Evolutionary conservation across 2,113 vertebrate genomes (phyloP).

Genomic region (Pangasianodon gigas): DNA sequence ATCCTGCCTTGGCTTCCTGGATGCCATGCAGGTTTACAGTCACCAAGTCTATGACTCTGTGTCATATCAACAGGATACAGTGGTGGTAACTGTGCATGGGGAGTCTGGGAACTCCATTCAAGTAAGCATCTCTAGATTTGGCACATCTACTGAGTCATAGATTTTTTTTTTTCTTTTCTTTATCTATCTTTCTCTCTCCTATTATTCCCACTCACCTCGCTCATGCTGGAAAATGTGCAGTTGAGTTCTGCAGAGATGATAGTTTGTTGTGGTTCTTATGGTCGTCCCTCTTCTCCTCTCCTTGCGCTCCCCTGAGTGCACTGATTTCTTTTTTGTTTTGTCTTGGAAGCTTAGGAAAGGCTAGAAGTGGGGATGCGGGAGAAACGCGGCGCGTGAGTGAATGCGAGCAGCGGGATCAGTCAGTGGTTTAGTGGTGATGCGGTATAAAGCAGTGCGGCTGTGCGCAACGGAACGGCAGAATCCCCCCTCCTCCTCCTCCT

Average conservation of each 20-base stretch:
- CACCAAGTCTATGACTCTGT: background rate
- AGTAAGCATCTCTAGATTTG: background rate
- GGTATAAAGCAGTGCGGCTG: slow-evolving; percentile 59
- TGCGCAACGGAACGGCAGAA: slow-evolving; percentile 57
- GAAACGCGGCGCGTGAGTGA: background rate
- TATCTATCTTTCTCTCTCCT: too few species aligned
- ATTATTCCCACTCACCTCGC: slow-evolving; percentile 68
- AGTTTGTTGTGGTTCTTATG: background rate
- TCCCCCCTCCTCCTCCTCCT: slow-evolving; percentile 6
- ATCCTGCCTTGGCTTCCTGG: background rate
- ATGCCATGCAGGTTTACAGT: too few species aligned
- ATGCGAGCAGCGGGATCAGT: background rate
- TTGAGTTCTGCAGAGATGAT: slow-evolving; percentile 55
- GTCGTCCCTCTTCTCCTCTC: background rate
- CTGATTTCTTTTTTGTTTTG: background rate
- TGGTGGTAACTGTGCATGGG: background rate
- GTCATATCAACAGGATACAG: slow-evolving; percentile 30
- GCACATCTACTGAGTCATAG: background rate
- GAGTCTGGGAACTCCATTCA: slow-evolving; percentile 3
- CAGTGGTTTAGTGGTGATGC: slow-evolving; percentile 48
- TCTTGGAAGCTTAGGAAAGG: background rate
- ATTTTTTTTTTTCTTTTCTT: background rate
- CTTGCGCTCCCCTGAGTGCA: background rate
- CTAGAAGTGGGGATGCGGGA: background rate
- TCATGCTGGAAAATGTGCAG: slow-evolving; percentile 66